Conservation (phyloP, 2,888 invertebrate species). For the Andrena chrysosceles region DNA sequence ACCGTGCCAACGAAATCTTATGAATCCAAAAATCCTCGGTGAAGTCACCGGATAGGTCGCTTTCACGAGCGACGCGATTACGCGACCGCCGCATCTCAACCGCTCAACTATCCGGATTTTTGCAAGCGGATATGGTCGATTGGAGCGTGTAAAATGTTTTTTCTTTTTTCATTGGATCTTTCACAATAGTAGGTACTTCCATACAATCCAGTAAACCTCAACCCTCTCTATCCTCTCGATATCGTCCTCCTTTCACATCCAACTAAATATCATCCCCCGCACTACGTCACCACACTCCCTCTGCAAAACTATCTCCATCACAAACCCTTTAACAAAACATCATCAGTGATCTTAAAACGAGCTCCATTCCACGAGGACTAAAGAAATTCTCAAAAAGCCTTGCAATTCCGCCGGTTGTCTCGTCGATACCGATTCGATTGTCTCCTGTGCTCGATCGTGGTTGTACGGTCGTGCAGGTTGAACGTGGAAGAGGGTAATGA, state of each 20-base stretch:
- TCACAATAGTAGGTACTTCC: not conserved
- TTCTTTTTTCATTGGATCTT: not conserved
- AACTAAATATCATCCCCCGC: too few relatives aligned
- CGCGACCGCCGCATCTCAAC: slow-evolving; percentile 52
- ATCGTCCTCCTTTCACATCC: not conserved
- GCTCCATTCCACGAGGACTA: not conserved
- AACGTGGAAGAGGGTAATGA: not conserved
- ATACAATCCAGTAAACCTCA: not conserved
- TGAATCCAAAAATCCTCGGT: slow-evolving; percentile 39
- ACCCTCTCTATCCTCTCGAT: not conserved
- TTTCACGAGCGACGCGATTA: slow-evolving; percentile 64
- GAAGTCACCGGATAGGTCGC: slow-evolving; percentile 51
- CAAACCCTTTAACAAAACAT: too few relatives aligned
- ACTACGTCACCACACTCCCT: too few relatives aligned
- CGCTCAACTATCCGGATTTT: slow-evolving; percentile 31
- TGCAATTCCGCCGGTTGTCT: not conserved
- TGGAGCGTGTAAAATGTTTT: slow-evolving; percentile 13
- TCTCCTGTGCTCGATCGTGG: not conserved
- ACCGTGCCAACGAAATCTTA: slow-evolving; percentile 25
- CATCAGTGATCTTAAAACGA: not conserved
- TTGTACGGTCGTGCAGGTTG: not conserved
- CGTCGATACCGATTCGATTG: not conserved
- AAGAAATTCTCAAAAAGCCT: not conserved
- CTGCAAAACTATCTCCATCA: too few relatives aligned
- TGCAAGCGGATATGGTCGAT: slow-evolving; percentile 15